Percentiles rank a stretch among this genome's conserved stretches.
phyloP scores from a whole-genome alignment of 2,888 invertebrate species.

The Petrolisthes manimaculis region DNA sequence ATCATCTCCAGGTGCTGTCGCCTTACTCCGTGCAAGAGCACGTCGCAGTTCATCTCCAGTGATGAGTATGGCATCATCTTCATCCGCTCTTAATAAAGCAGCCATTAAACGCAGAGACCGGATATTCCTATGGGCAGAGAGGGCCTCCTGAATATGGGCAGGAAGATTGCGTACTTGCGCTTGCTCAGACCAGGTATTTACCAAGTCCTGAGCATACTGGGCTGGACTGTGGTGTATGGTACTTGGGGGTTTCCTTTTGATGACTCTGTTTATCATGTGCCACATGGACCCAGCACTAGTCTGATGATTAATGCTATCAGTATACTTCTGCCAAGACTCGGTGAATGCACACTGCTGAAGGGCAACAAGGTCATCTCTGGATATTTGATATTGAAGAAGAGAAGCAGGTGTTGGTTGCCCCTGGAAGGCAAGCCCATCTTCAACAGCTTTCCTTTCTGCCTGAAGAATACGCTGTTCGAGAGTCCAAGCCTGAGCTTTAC shows the following conservation, averaged over 20 bases:
- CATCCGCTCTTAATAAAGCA: background rate
- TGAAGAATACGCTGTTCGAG: conserved; percentile 3
- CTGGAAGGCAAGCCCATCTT: background rate
- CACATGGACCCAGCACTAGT: background rate
- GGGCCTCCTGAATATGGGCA: background rate
- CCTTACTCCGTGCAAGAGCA: background rate
- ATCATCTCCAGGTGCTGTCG: background rate
- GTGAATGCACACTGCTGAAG: conserved; percentile 7
- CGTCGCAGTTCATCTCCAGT: background rate
- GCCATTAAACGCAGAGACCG: background rate
- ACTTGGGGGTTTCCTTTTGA: conserved; percentile 22
- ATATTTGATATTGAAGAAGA: conserved; percentile 14
- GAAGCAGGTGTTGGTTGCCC: conserved; percentile 11
- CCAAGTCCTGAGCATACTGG: background rate
- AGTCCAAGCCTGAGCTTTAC: background rate
- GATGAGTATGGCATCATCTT: background rate
- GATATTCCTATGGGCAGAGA: background rate
- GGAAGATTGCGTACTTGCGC: background rate
- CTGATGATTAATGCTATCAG: conserved; percentile 8
- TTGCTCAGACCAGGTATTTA: conserved; percentile 13
- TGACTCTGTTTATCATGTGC: conserved; percentile 20
- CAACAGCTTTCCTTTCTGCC: conserved; percentile 10
- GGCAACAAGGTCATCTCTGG: conserved; percentile 15
- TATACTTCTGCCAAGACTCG: conserved; percentile 31
- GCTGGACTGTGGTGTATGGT: conserved; percentile 15